Evolutionary conservation across 2,113 vertebrate species (phyloP).

Genomic region (Chaetops frenatus): DNA sequence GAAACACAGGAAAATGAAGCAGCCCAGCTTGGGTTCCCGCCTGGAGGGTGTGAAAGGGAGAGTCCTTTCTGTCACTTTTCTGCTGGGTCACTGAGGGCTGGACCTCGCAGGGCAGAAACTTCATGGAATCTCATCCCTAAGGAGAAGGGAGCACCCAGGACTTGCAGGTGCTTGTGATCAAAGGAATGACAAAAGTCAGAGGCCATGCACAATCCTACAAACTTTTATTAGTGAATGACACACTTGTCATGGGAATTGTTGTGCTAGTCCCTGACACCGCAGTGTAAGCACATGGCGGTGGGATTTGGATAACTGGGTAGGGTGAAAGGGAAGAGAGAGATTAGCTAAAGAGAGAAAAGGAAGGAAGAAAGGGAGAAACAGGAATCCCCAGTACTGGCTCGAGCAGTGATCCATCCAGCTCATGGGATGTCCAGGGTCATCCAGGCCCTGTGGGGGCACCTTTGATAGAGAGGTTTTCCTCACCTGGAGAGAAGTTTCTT

Average conservation of each 20-base stretch:
- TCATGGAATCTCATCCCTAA: fast-evolving
- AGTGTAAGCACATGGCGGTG: fast-evolving
- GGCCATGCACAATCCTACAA: not conserved
- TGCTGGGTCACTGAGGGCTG: not conserved
- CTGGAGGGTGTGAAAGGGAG: fast-evolving
- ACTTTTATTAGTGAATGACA: not conserved
- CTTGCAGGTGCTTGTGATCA: fast-evolving
- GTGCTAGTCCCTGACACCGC: not conserved
- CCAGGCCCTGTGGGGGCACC: fast-evolving
- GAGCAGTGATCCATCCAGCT: not conserved
- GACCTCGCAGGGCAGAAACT: fast-evolving
- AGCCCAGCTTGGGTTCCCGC: not conserved
- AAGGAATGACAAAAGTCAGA: not conserved
- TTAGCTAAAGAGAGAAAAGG: not conserved
- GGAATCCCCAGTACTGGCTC: not conserved
- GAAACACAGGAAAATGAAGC: not conserved
- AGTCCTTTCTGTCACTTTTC: fast-evolving
- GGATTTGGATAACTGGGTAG: fast-evolving
- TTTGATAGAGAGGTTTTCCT: too few relatives aligned
- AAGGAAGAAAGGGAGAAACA: not conserved
- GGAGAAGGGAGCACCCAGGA: not conserved
- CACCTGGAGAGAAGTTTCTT: not conserved
- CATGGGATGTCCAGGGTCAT: not conserved
- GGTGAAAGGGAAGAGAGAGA: not conserved
- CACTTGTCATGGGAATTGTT: too few relatives aligned